Evolutionary conservation across 2,113 vertebrate species (phyloP), one percentile per base, ranked within the genome.

Genomic region (Serinus canaria): DNA sequence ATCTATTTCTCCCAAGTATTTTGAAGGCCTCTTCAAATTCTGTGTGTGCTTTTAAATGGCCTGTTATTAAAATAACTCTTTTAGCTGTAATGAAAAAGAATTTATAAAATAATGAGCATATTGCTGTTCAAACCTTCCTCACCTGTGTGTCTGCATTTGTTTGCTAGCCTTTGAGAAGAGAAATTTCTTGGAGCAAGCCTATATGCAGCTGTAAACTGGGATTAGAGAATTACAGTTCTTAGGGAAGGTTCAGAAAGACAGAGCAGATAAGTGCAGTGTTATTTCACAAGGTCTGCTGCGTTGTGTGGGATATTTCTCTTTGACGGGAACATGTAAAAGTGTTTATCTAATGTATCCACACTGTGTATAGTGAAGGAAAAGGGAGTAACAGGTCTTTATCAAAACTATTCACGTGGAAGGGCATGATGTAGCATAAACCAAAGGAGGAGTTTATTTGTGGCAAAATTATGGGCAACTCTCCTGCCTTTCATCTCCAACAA

Each of bases 231-330:
- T 94, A 19, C 0, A 63, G 84, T 86, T 91, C 85, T 91, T 80
- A 88, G n/a, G 60, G 78, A 93, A 93, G 75, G 74, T 83, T 95
- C 85, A 86, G 83, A 90, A 94, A 96, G 72, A 88, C 82, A 70
- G 73, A 91, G 86, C 75, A 96, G 92, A 91, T 95, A 95, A 95
- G 78, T 90, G 87, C 94, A 96, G 93, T 94, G 82, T 93, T 95
- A 95, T 95, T 97, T 96, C 93, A 93, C 92, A 90, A 91, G 82
- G 92, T 93, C 92, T 88, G 63, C 79, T 95, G 87, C 30, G 0
- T 90, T 95, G 95, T 83, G 85, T 95, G 94, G 93, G 92, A 92
- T 97, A 93, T 96, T 96, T 96, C 95, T 96, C 75, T 90, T 92
- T 96, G 94, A 96, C 31, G 79, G 93, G 74, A 92, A 79, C 87